Evolutionary conservation across 1,140 invertebrate species (phyloP).

Genomic region (Branchinecta lindahli): DNA sequence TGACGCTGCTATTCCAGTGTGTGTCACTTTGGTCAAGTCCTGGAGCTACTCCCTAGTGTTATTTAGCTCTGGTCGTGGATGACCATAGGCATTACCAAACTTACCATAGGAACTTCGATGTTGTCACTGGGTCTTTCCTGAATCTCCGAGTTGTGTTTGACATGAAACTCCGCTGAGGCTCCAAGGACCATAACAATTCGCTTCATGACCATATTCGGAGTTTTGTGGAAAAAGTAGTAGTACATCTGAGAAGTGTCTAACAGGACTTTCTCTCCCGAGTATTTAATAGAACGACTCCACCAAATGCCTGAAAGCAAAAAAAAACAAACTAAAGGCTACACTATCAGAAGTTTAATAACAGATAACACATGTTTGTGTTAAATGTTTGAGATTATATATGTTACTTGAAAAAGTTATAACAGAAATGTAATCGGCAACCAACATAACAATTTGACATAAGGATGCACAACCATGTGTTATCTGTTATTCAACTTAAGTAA

Average conservation of each 20-base stretch:
- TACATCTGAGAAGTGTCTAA: slow-evolving; percentile 90
- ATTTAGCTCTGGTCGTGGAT: too few relatives aligned
- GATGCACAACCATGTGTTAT: too few relatives aligned
- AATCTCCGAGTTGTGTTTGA: slow-evolving; percentile 82
- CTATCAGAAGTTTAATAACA: not conserved
- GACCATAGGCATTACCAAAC: too few relatives aligned
- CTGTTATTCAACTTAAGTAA: too few relatives aligned
- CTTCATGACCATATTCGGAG: slow-evolving; percentile 84
- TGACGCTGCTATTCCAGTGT: too few relatives aligned
- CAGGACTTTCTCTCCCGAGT: slow-evolving; percentile 86
- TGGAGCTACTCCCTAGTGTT: too few relatives aligned
- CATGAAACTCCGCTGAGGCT: slow-evolving; percentile 90
- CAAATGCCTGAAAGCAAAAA: slow-evolving; percentile 52
- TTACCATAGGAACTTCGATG: slow-evolving; percentile 78
- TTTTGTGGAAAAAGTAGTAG: slow-evolving; percentile 89
- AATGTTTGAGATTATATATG: too few relatives aligned
- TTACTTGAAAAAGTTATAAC: too few relatives aligned
- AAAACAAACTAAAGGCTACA: slow-evolving; percentile 9
- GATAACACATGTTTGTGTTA: too few relatives aligned
- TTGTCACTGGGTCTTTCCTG: slow-evolving; percentile 85
- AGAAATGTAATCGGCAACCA: too few relatives aligned
- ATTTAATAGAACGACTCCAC: slow-evolving; percentile 97
- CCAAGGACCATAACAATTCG: slow-evolving; percentile 89
- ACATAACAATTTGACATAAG: too few relatives aligned
- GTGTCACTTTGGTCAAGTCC: too few relatives aligned